phyloP scores from a whole-genome alignment of 2,888 invertebrate genomes.

The Stomorhina lunata region DNA sequence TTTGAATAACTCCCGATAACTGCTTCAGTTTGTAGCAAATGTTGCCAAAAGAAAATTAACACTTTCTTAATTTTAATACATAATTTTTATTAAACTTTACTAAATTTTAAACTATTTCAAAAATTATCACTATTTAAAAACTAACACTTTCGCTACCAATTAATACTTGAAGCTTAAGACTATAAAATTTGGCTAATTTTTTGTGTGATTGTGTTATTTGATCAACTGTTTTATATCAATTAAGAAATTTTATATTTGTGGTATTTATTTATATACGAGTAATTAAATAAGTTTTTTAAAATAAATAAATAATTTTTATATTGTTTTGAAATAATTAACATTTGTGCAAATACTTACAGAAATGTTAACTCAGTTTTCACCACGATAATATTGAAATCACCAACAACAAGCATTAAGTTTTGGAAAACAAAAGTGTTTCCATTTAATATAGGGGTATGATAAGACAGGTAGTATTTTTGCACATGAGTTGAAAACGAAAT shows the following conservation, averaged over 20 bases:
- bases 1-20: no score
- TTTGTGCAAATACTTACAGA: conserved; percentile 15
- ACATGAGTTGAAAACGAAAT: neutral
- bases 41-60: no score
- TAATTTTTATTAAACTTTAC: no score
- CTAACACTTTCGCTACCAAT: no score
- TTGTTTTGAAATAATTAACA: conserved; percentile 15
- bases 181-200: no score
- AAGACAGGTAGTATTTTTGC: neutral
- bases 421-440: neutral
- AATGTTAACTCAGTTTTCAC: neutral
- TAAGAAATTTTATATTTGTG: neutral
- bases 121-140: no score
- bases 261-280: conserved; percentile 1
- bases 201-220: no score
- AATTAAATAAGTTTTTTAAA: neutral
- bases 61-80: no score
- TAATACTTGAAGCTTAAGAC: no score
- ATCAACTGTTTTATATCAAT: neutral
- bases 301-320: neutral
- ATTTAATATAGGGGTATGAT: neutral
- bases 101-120: no score
- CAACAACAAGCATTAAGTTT: neutral
- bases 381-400: neutral
- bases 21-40: no score